Conservation (phyloP, 2,888 invertebrate genomes). For the Alsophila aescularia region DNA sequence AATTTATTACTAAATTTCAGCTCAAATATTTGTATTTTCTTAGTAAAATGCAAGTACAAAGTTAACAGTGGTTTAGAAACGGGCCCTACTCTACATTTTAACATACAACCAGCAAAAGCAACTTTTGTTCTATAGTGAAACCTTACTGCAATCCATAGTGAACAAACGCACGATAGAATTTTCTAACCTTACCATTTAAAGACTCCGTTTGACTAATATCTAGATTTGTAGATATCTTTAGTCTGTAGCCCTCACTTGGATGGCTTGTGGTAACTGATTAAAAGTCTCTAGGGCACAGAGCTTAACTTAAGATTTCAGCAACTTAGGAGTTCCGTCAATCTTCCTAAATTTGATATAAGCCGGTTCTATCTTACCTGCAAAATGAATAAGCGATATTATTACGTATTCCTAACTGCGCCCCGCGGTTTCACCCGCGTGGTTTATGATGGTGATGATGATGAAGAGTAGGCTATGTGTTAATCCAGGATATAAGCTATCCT, state of each 20-base stretch:
- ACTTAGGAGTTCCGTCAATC: background rate
- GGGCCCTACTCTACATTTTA: background rate
- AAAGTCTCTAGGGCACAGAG: background rate
- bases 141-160: background rate
- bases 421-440: too few species aligned
- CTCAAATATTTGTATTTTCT: too few species aligned
- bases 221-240: background rate
- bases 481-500: too few species aligned
- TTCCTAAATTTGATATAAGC: background rate
- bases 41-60: too few species aligned
- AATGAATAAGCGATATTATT: background rate
- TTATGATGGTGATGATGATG: too few species aligned
- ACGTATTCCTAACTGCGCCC: too few species aligned
- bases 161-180: background rate
- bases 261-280: background rate
- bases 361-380: background rate
- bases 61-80: background rate
- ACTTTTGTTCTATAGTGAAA: background rate
- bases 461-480: too few species aligned
- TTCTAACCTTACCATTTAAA: background rate
- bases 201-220: background rate
- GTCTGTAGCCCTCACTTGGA: background rate
- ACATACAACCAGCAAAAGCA: background rate
- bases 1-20: too few species aligned
- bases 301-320: conserved; percentile 17